phyloP scores from a whole-genome alignment of 2,797 vertebrate species.

The Pseudocheirus occidentalis region DNA sequence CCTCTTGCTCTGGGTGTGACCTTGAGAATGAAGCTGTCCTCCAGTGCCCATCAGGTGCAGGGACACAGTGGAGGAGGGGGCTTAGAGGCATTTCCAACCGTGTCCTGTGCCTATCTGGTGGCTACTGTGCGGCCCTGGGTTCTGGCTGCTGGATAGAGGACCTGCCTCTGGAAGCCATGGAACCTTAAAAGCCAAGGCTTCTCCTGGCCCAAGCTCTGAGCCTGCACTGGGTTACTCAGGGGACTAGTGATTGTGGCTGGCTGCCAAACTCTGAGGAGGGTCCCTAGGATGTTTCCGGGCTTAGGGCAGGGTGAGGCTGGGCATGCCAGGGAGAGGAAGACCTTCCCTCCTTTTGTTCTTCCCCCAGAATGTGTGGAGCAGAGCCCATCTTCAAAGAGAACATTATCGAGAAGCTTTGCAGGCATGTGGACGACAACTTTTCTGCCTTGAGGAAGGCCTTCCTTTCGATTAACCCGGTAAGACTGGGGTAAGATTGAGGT shows the following conservation, averaged over 20 bases:
- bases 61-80: background rate
- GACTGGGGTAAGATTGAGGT: constrained; percentile 71
- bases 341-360: background rate
- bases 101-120: background rate
- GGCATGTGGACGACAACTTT: constrained; percentile 71
- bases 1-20: background rate
- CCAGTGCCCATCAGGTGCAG: background rate
- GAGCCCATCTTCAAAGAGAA: constrained; percentile 29
- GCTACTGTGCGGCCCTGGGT: background rate
- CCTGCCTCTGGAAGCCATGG: background rate
- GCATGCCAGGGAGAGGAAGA: background rate
- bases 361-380: background rate
- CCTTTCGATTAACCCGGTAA: constrained; percentile 78
- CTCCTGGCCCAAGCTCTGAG: background rate
- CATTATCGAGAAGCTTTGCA: constrained; percentile 76
- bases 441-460: constrained; percentile 82
- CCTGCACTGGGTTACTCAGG: too few species aligned
- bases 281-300: too few species aligned
- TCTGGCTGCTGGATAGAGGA: background rate
- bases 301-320: background rate
- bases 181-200: background rate
- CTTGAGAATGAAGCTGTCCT: background rate
- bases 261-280: background rate
- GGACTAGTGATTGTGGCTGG: background rate
- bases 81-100: background rate